These are phyloP conservation scores for Urocolius indicus DNA, from an alignment of 2,113 vertebrate genomes.

Conservation along the genomic window DNA sequence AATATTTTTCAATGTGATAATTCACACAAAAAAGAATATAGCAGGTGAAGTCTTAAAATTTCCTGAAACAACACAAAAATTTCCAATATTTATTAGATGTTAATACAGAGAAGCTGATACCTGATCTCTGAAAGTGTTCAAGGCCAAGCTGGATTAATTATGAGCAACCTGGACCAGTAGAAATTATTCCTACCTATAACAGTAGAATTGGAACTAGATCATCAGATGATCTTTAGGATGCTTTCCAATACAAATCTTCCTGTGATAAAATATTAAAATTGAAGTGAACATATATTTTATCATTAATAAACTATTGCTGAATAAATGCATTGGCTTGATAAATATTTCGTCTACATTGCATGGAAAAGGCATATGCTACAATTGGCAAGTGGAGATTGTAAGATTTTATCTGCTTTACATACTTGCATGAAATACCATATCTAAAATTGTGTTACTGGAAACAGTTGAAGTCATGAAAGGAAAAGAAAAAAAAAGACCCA, in stretches of 20 bases:
- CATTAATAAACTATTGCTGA: not conserved
- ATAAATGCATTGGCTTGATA: not conserved
- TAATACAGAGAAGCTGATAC: not conserved
- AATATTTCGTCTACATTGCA: not conserved
- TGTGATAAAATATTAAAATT: not conserved
- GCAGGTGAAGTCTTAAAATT: not conserved
- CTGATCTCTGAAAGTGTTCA: no score
- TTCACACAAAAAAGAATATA: not conserved
- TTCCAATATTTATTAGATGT: not conserved
- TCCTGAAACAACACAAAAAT: not conserved
- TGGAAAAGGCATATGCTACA: not conserved
- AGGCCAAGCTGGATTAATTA: no score
- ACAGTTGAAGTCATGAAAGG: not conserved
- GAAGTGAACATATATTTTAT: not conserved
- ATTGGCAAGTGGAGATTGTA: not conserved
- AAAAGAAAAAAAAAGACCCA: not conserved
- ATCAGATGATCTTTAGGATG: no score
- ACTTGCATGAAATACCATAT: not conserved
- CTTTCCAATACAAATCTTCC: no score
- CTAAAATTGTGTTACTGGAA: not conserved
- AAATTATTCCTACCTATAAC: no score
- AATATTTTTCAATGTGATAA: not conserved
- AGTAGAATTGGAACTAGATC: no score
- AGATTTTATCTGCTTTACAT: not conserved
- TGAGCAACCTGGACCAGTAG: no score